phyloP scores from a whole-genome alignment of 2,797 vertebrate species.

The Harpagifer antarcticus region DNA sequence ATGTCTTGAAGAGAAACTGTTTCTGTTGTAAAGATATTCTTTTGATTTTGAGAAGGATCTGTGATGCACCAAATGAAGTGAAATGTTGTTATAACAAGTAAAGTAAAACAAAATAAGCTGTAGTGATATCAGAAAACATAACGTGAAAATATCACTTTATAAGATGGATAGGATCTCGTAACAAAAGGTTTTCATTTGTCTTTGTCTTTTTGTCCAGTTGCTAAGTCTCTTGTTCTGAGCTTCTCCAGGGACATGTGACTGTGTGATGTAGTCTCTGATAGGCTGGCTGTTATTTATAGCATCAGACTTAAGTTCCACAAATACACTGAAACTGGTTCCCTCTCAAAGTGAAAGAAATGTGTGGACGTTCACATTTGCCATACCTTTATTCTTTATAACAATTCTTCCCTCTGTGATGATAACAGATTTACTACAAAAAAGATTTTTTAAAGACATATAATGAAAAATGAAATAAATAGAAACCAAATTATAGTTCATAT shows the following conservation, averaged over 20 bases:
- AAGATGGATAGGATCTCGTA: not conserved
- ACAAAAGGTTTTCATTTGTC: not conserved
- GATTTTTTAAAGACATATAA: not conserved
- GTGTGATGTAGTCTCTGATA: not conserved
- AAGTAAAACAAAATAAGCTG: not conserved
- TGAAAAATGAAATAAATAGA: not conserved
- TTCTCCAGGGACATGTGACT: not conserved
- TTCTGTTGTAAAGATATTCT: not conserved
- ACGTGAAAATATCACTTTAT: conserved; percentile 5
- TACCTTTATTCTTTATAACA: not conserved
- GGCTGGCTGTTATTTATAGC: conserved; percentile 1
- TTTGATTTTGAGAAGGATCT: not conserved
- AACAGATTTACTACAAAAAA: not conserved
- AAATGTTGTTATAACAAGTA: not conserved
- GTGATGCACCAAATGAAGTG: not conserved
- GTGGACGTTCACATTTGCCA: conserved; percentile 4
- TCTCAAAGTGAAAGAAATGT: not conserved
- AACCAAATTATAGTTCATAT: no score
- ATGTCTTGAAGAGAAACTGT: not conserved
- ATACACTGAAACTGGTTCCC: not conserved
- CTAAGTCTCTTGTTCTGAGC: not conserved
- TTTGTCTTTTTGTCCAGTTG: not conserved
- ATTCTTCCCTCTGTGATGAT: not conserved
- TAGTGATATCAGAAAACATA: not conserved
- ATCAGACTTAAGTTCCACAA: not conserved